Conservation (phyloP, 2,797 vertebrate species). For the Agapornis canus region DNA sequence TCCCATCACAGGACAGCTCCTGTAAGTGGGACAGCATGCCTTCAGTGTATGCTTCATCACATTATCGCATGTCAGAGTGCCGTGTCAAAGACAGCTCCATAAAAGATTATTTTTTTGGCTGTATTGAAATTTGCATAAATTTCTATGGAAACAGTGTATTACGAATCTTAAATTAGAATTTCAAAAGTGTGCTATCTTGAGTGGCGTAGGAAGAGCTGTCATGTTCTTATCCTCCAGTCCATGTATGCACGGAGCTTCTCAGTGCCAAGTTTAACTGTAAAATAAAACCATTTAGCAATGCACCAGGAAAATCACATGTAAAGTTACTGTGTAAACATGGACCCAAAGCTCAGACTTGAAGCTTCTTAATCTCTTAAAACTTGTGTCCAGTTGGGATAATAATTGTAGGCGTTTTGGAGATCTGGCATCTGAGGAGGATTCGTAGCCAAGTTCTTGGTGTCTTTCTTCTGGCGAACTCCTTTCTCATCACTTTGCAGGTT, state of each 20-base stretch:
- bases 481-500: conserved; percentile 77
- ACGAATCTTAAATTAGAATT: conserved; percentile 79
- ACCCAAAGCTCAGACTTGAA: background rate
- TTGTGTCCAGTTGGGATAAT: background rate
- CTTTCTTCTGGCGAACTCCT: background rate
- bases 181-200: conserved; percentile 79
- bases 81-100: conserved; percentile 57
- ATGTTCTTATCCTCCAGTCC: conserved; percentile 68
- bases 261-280: conserved; percentile 53
- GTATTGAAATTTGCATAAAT: conserved; percentile 78
- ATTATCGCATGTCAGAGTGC: conserved; percentile 49
- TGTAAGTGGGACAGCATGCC: conserved; percentile 44
- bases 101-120: conserved; percentile 65
- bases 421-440: background rate
- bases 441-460: background rate
- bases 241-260: conserved; percentile 46
- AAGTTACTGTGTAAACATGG: conserved; percentile 15
- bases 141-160: conserved; percentile 82
- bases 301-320: conserved; percentile 16
- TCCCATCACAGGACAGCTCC: background rate
- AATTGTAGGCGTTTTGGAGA: conserved; percentile 15
- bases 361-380: conserved; percentile 5
- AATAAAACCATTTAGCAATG: conserved; percentile 52
- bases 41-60: conserved; percentile 32
- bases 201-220: conserved; percentile 78